Base-by-base conservation (phyloP, 2,797 vertebrate species). In the Alectoris magna region DNA sequence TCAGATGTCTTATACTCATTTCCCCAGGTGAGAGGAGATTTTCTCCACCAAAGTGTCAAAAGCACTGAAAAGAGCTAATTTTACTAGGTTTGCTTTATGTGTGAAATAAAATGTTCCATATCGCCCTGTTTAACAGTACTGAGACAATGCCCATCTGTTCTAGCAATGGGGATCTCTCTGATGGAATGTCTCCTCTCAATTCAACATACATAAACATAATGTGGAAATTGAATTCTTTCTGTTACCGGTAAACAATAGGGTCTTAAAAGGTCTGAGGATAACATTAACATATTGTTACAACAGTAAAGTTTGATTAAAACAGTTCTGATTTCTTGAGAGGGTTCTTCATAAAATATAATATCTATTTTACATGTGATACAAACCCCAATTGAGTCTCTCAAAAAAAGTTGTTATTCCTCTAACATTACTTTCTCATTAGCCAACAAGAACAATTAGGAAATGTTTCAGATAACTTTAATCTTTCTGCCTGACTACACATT, bases 361-460 rank as follows among this genome's bases (percentile, higher is more conserved):
- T 70, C 85, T 87, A 39, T 93, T 93, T 95, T 77, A 69, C 60
- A 62, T 60, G 68, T 90, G 87, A 59, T 68, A 46, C 66, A 95
- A 94, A 77, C 51, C 46, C 80, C 29, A 7, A 41, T 29, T 43
- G 75, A 80, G 76, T 68, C 29, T 67, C 39, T 62, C 74, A 88
- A 87, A 51, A 51, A 90, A 89, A 69, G 87, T 90, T 93, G 73
- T 87, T 91, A 64, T 68, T 4, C 0, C 90, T 97, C 91, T 91
- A 91, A 88, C 49, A 90, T 89, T 62, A 39, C 74, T 93, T 97
- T 86, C 87, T 96, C 93, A 96, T 96, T 96, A 97, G 73, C 88
- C 93, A 96, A 89, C 78, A 94, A 48, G 73, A 94, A 88, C 95
- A 96, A 94, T 96, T 95, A 97, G 82, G 93, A 96, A 95, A 92